These are phyloP conservation scores for Drosophila parthenogenetica DNA, from an alignment of 2,888 invertebrate genomes.

Conservation along the genomic window DNA sequence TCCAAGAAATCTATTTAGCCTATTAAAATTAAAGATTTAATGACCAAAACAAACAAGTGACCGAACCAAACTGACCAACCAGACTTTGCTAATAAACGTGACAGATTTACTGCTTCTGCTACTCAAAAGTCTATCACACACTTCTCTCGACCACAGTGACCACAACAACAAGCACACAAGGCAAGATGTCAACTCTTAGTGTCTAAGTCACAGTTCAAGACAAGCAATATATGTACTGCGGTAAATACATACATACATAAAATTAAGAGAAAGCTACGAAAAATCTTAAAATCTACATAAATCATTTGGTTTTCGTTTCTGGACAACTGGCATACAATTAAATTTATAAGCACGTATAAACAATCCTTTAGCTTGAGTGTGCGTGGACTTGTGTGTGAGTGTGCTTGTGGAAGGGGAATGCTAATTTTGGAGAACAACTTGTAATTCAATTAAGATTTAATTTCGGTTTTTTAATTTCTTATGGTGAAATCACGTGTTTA, in stretches of 20 bases:
- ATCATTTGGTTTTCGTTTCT: slow-evolving; percentile 38
- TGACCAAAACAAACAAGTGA: slow-evolving; percentile 4
- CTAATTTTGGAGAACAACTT: neutral
- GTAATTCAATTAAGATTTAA: slow-evolving; percentile 1
- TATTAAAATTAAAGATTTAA: neutral
- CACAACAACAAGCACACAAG: slow-evolving; percentile 27
- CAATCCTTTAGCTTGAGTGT: neutral
- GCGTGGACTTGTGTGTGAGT: neutral
- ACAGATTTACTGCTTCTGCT: slow-evolving; percentile 48
- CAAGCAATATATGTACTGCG: slow-evolving; percentile 3
- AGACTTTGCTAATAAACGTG: slow-evolving; percentile 57
- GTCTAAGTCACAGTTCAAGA: slow-evolving; percentile 42
- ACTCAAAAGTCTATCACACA: slow-evolving; percentile 45
- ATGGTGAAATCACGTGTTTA: neutral
- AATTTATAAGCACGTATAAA: slow-evolving; percentile 36
- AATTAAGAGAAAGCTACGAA: slow-evolving; percentile 23
- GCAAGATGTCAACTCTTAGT: slow-evolving; percentile 31
- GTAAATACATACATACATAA: neutral
- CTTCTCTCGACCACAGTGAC: slow-evolving; percentile 21
- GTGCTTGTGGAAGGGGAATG: neutral
- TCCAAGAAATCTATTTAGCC: neutral
- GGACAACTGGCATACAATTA: slow-evolving; percentile 21
- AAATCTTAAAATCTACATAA: slow-evolving; percentile 52
- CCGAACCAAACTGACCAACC: slow-evolving; percentile 20
- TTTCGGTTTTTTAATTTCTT: neutral